Percentiles rank a stretch among this genome's conserved stretches.
These are phyloP conservation scores for Cheilosia pagana DNA, from an alignment of 2,888 invertebrate genomes.

Conservation along the genomic window DNA sequence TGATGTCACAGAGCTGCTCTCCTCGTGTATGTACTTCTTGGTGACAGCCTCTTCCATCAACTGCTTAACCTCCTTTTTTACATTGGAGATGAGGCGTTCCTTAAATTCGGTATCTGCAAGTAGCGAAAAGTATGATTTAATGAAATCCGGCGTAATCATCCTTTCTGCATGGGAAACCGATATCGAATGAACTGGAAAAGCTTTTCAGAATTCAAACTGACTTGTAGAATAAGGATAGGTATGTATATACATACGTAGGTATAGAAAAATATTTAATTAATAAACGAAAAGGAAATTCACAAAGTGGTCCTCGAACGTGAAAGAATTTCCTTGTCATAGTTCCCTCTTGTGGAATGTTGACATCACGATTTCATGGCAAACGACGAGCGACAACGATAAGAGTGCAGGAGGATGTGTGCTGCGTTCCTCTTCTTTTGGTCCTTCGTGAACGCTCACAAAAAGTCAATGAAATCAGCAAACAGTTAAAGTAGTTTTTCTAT, in stretches of 20 bases:
- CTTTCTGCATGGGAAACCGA: conserved; percentile 12
- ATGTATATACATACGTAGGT: neutral
- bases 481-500: conserved; percentile 20
- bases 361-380: conserved; percentile 46
- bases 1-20: conserved; percentile 94
- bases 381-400: conserved; percentile 36
- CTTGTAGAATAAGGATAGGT: neutral
- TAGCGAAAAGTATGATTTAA: conserved; percentile 66
- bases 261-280: conserved; percentile 58
- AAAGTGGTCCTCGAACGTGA: conserved; percentile 59
- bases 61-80: conserved; percentile 97
- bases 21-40: conserved; percentile 96
- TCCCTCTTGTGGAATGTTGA: conserved; percentile 37
- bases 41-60: conserved; percentile 99
- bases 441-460: conserved; percentile 18
- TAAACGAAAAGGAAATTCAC: conserved; percentile 36
- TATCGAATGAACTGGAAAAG: conserved; percentile 43
- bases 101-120: conserved; percentile 85
- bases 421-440: neutral
- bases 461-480: conserved; percentile 27
- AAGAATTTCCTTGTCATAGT: conserved; percentile 59
- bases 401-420: neutral
- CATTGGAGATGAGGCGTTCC: conserved; percentile 90
- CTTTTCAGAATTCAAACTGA: conserved; percentile 28
- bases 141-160: conserved; percentile 61